Percentiles rank a stretch among this genome's conserved stretches.
These are phyloP conservation scores for Gonocerus acuteangulatus DNA, from an alignment of 2,888 invertebrate species.

Conservation along the genomic window DNA sequence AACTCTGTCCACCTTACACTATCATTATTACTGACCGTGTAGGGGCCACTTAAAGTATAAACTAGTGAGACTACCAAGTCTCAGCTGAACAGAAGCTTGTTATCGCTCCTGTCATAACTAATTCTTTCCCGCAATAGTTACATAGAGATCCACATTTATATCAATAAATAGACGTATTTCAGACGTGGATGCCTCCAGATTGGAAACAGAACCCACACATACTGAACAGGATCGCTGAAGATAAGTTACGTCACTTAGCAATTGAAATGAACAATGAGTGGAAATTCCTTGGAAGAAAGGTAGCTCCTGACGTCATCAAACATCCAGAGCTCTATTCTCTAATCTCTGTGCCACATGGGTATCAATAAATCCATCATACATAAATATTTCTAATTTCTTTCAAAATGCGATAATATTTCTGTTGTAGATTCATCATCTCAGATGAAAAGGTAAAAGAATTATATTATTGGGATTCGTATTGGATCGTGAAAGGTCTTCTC, in stretches of 20 bases:
- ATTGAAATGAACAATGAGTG: slow-evolving; percentile 40
- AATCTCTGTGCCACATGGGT: slow-evolving; percentile 59
- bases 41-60: no score
- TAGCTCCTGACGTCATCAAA: slow-evolving; percentile 46
- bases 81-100: no score
- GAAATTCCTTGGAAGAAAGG: slow-evolving; percentile 48
- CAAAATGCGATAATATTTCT: not conserved
- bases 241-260: slow-evolving; percentile 46
- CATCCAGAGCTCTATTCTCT: slow-evolving; percentile 55
- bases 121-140: no score
- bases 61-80: no score
- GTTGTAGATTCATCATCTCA: slow-evolving; percentile 49
- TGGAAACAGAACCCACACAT: slow-evolving; percentile 44
- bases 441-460: slow-evolving; percentile 63
- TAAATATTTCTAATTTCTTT: no score
- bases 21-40: no score
- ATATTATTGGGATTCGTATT: slow-evolving; percentile 85
- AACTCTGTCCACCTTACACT: no score
- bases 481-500: slow-evolving; percentile 73
- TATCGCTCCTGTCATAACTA: no score
- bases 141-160: no score
- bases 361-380: slow-evolving; percentile 40
- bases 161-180: no score
- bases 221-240: slow-evolving; percentile 45
- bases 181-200: slow-evolving; percentile 41